Conservation (phyloP, 2,113 vertebrate genomes). For the Morone saxatilis region DNA sequence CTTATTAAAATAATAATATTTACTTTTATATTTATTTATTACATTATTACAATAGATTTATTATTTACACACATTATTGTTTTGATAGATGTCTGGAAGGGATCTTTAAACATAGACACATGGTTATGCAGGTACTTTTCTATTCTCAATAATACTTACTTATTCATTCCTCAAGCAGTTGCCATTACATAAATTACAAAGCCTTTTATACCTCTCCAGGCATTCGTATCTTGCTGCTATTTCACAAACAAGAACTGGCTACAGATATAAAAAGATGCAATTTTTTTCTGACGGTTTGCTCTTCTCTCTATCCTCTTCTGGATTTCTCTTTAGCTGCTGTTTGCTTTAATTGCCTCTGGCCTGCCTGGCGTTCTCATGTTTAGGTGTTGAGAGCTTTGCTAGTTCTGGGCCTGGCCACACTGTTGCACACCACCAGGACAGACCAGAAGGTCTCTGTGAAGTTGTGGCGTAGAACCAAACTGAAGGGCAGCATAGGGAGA, state of each 20-base stretch:
- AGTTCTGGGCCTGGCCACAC: constrained; percentile 53
- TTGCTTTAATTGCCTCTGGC: neutral
- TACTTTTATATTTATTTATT: no score
- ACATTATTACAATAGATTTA: no score
- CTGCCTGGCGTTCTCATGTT: neutral
- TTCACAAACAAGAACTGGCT: neutral
- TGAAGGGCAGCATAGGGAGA: constrained; percentile 15
- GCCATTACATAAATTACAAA: no score
- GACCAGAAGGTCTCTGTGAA: rapidly evolving
- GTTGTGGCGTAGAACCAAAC: neutral
- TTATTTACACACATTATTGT: no score
- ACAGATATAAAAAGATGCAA: neutral
- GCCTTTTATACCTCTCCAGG: no score
- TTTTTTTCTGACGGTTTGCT: neutral
- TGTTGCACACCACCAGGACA: neutral
- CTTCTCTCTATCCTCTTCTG: neutral
- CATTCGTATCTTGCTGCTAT: no score
- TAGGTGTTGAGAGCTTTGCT: constrained; percentile 63
- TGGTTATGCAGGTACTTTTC: no score
- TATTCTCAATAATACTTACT: no score
- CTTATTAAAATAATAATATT: no score
- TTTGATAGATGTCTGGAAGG: no score
- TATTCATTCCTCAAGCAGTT: no score
- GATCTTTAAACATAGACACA: no score
- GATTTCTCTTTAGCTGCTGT: neutral